Percentiles rank a stretch among this genome's conserved stretches.
phyloP scores from a whole-genome alignment of 2,888 invertebrate genomes.

The Gandaritis pyraliata region DNA sequence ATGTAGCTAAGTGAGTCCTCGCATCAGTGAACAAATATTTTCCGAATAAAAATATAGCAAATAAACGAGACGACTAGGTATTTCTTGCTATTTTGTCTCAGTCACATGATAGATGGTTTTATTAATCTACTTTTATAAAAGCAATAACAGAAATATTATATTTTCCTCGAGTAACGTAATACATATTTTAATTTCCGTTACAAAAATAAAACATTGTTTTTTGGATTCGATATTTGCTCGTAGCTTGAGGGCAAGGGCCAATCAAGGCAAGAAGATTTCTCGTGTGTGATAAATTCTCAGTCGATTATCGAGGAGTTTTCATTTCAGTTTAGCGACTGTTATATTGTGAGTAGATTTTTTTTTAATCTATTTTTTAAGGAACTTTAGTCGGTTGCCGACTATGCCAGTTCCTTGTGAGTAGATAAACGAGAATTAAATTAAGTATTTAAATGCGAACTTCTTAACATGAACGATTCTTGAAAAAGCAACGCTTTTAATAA shows the following conservation, averaged over 20 bases:
- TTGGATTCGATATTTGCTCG: not conserved
- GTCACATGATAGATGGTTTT: constrained; percentile 36
- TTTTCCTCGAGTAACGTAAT: constrained; percentile 1
- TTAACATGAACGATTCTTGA: not conserved
- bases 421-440: not conserved
- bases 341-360: not conserved
- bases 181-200: constrained; percentile 1
- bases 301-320: not conserved
- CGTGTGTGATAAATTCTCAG: not conserved
- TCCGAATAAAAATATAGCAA: constrained; percentile 46
- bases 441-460: not conserved
- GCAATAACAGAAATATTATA: constrained; percentile 19
- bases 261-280: not conserved
- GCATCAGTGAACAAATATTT: constrained; percentile 49
- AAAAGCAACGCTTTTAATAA: not conserved
- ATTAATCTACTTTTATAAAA: constrained; percentile 28
- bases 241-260: not conserved
- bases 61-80: constrained; percentile 16
- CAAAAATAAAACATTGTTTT: constrained; percentile 18
- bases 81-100: constrained; percentile 44
- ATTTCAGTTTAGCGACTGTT: not conserved
- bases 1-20: too few relatives aligned
- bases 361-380: too few relatives aligned
- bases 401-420: too few relatives aligned
- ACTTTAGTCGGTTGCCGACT: too few relatives aligned